Percentiles rank a stretch among this genome's conserved stretches.
phyloP scores from a whole-genome alignment of 2,113 vertebrate species.

The Coregonus clupeaformis region DNA sequence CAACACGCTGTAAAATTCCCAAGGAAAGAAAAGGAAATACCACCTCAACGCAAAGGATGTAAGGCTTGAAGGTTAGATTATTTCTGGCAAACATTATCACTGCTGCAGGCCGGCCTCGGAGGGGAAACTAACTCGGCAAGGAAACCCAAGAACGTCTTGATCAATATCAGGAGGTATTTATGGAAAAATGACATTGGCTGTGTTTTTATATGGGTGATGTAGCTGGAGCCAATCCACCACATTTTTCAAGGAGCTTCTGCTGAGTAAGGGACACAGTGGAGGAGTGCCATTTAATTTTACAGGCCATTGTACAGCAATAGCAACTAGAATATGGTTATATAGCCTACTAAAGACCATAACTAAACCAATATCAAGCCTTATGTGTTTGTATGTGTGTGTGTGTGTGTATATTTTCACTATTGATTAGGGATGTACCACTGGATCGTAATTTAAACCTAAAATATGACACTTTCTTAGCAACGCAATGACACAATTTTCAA shows the following conservation, averaged over 20 bases:
- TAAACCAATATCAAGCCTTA: background rate
- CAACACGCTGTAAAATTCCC: background rate
- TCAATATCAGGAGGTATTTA: slow-evolving; percentile 65
- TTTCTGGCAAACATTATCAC: slow-evolving; percentile 49
- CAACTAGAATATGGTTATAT: background rate
- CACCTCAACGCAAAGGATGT: background rate
- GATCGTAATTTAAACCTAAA: background rate
- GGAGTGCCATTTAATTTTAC: background rate
- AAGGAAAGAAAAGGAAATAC: background rate
- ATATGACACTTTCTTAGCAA: background rate
- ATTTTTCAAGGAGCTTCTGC: slow-evolving; percentile 31
- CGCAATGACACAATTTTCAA: background rate
- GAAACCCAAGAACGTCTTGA: slow-evolving; percentile 58
- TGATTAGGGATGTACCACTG: background rate
- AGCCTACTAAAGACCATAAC: background rate
- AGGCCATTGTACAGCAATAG: background rate
- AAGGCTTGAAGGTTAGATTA: slow-evolving; percentile 51
- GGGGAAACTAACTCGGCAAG: slow-evolving; percentile 44
- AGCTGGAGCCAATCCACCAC: slow-evolving; percentile 21
- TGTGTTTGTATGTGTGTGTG: background rate
- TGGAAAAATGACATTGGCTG: slow-evolving; percentile 48
- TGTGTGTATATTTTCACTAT: background rate
- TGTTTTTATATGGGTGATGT: slow-evolving; percentile 42
- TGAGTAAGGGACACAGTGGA: slow-evolving; percentile 33
- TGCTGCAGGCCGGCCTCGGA: slow-evolving; percentile 3